Evolutionary conservation across 2,888 invertebrate genomes (phyloP).

Genomic region (Doris montereyensis): DNA sequence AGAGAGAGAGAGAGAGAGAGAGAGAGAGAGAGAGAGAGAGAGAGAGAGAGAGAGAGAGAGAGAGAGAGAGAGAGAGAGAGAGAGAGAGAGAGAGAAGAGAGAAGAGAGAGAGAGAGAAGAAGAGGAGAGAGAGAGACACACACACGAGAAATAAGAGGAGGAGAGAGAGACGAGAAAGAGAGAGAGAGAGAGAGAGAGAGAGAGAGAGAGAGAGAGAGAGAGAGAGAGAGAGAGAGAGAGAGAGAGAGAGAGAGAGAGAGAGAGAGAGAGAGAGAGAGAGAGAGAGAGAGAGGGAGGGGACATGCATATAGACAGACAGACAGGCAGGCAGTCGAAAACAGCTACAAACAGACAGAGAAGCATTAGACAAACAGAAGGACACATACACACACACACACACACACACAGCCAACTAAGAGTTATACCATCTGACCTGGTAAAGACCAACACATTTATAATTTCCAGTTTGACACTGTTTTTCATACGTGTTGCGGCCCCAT

Average conservation of each 20-base stretch:
- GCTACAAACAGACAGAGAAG: not conserved
- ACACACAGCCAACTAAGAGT: too few species aligned
- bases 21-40: not conserved
- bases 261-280: not conserved
- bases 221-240: not conserved
- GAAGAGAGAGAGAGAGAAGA: slow-evolving; percentile 27
- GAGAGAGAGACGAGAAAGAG: not conserved
- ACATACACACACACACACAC: too few species aligned
- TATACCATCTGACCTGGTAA: too few species aligned
- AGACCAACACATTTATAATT: too few species aligned
- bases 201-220: slow-evolving; percentile 11
- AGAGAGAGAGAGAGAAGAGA: not conserved
- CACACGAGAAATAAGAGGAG: not conserved
- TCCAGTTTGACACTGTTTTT: too few species aligned
- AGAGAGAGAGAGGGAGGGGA: not conserved
- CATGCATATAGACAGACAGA: not conserved
- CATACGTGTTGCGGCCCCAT: too few species aligned
- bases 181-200: slow-evolving; percentile 10
- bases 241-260: not conserved
- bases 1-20: not conserved
- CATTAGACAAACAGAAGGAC: not conserved
- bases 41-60: not conserved
- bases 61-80: not conserved
- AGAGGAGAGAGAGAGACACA: slow-evolving; percentile 17
- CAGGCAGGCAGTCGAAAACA: not conserved